A percentile compares a stretch with the other conserved stretches of the same genome.
Evolutionary conservation across 2,113 vertebrate species (phyloP).

Genomic region (Scortum barcoo): DNA sequence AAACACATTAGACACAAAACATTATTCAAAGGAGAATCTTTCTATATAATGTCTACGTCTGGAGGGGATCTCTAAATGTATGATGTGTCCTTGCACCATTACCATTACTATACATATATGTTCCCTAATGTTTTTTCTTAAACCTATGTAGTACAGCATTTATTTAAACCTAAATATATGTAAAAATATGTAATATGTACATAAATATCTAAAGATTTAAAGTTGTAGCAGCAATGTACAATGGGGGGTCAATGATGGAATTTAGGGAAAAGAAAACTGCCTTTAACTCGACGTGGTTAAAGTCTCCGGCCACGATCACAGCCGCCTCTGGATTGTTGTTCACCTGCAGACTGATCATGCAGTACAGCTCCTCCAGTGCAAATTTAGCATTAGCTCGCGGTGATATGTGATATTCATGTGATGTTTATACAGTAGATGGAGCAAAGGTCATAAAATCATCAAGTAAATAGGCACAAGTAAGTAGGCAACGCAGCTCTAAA

Average conservation of each 20-base stretch:
- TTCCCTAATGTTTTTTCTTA: background rate
- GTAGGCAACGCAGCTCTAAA: background rate
- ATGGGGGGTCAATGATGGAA: no score
- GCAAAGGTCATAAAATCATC: constrained; percentile 46
- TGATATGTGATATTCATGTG: constrained; percentile 60
- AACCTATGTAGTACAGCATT: background rate
- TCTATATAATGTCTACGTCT: background rate
- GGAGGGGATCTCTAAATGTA: background rate
- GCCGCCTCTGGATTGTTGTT: no score
- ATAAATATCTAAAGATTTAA: no score
- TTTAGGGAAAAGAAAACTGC: no score
- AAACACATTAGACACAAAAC: background rate
- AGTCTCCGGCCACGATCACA: no score
- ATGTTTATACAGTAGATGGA: constrained; percentile 35
- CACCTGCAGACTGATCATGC: no score
- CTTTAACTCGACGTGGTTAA: no score
- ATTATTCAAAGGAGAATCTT: background rate
- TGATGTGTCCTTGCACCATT: background rate
- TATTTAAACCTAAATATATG: no score
- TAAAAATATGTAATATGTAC: no score
- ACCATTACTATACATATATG: background rate
- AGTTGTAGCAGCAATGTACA: no score
- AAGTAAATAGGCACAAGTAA: background rate
- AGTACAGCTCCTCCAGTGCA: no score
- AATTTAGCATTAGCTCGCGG: no score